phyloP scores from a whole-genome alignment of 2,113 vertebrate species.

The Grantiella picta region DNA sequence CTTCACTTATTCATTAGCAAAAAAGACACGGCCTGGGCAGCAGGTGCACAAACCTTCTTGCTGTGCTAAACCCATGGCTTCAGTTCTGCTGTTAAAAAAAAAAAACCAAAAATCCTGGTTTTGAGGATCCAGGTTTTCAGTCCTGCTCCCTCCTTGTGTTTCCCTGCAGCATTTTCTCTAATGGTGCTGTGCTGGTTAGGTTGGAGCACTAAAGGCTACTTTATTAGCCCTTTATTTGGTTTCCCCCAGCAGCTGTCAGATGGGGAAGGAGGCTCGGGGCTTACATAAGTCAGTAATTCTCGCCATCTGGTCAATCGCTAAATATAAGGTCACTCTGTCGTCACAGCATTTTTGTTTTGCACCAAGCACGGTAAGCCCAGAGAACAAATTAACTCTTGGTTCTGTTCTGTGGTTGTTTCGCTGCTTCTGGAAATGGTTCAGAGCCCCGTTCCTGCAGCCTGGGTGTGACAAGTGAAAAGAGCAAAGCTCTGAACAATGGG shows the following conservation, averaged over 20 bases:
- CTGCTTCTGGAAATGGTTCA: not conserved
- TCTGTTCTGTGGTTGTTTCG: not conserved
- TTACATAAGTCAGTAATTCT: slow-evolving; percentile 39
- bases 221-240: slow-evolving; percentile 1
- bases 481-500: not conserved
- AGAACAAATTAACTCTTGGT: not conserved
- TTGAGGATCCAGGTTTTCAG: not conserved
- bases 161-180: not conserved
- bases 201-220: not conserved
- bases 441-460: not conserved
- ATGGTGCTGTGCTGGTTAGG: not conserved
- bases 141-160: not conserved
- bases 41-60: not conserved
- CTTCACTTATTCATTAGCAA: slow-evolving; percentile 13
- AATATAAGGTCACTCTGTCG: slow-evolving; percentile 28
- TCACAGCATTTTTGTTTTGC: not conserved
- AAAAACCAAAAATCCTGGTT: not conserved
- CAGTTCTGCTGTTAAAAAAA: not conserved
- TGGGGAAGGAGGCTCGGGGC: slow-evolving; percentile 19
- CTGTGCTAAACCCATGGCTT: not conserved
- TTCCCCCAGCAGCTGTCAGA: not conserved
- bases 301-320: slow-evolving; percentile 47
- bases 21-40: not conserved
- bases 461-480: slow-evolving; percentile 14
- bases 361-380: not conserved